Base-by-base conservation (phyloP, 1,140 invertebrate species). In the Sesamia nonagrioides region DNA sequence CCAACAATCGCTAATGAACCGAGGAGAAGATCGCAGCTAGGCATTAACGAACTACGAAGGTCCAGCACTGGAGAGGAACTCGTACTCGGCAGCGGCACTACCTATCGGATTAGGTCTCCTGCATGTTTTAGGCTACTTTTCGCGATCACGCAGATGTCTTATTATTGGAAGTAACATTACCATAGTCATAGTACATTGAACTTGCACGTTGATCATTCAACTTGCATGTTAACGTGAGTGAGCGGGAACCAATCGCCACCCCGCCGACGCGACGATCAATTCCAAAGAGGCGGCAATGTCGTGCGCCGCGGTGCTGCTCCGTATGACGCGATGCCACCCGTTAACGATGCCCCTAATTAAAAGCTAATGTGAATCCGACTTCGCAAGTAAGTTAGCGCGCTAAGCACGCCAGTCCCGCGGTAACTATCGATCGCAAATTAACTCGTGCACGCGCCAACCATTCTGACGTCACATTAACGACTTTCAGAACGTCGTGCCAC, bases 341-440 rank as follows among this genome's bases (percentile, higher is more conserved):
- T 13, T 71, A 33, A 40, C 37, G 37, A 73, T 54, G 27, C 33
- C 48, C n/a, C 74, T 77, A 66, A 77, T 77, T 77, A 66, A 66
- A 68, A 77, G 27, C 74, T 66, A 66, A 77, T 77, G 61, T 54
- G 61, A 17, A 60, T 37, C n/a, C 45, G 17, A 66, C 21, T 35
- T 45, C 13, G 27, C 73, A 58, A 60, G 37, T 42, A 74, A 56
- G 66, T 69, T 74, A 18, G 54, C 37, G 15, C 60, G 71, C 18
- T 33, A 21, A n/a, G 42, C 71, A 27, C 27, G 37, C 8, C 50
- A 8, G 33, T 18, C 9, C 45, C 35, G 50, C 50, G 50, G n/a
- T 5, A 27, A 69, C 71, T 74, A 74, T 58, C 71, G 71, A 74
- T 58, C 71, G 71, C 71, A 27, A 60, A 74, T 74, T 74, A 74